A percentile compares a stretch with the other conserved stretches of the same genome.
Evolutionary conservation across 2,888 invertebrate species (phyloP).

Genomic region (Achlya flavicornis): DNA sequence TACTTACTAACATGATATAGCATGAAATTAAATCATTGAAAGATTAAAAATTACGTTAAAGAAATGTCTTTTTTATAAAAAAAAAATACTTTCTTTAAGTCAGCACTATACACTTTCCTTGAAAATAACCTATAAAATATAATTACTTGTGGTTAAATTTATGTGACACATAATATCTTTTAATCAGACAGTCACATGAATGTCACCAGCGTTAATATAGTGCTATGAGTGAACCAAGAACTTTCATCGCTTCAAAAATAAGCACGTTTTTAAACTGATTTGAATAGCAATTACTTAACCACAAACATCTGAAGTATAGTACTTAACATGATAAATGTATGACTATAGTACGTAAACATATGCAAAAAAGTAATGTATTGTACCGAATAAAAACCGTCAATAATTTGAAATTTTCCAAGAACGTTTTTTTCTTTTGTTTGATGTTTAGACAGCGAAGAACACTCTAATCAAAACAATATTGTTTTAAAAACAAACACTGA

Average conservation of each 20-base stretch:
- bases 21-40: too few relatives aligned
- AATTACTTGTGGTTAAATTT: too few relatives aligned
- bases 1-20: too few relatives aligned
- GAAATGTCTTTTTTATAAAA: too few relatives aligned
- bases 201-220: neutral
- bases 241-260: too few relatives aligned
- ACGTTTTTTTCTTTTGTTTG: neutral
- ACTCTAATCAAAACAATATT: neutral
- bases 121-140: too few relatives aligned
- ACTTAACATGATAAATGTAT: neutral
- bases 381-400: neutral
- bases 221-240: neutral
- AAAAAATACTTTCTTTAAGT: too few relatives aligned
- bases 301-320: too few relatives aligned
- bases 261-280: neutral
- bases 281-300: neutral
- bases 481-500: neutral
- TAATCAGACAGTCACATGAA: slow-evolving; percentile 4
- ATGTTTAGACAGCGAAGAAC: neutral
- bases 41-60: too few relatives aligned
- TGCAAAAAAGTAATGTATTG: too few relatives aligned
- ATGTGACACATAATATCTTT: neutral
- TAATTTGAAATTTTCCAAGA: neutral
- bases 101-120: neutral
- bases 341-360: neutral